Base-by-base conservation (phyloP, 2,113 vertebrate genomes). In the Nesogale talazaci region DNA sequence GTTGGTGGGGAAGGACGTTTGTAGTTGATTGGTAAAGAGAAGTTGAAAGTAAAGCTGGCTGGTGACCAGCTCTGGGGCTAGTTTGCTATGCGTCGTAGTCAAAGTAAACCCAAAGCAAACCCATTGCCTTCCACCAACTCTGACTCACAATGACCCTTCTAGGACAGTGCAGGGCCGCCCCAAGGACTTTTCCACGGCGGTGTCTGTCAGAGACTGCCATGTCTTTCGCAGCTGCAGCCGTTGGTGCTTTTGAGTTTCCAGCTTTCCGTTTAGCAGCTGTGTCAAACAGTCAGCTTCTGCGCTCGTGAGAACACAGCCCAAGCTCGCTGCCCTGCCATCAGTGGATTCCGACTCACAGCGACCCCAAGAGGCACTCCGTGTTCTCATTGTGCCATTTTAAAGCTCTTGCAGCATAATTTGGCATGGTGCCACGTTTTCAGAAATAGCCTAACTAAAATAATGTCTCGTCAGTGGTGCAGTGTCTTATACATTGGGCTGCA, bases 341-440 rank as follows among this genome's bases (percentile, higher is more conserved):
- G 59, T 61, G 17, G 59, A 61, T 61, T 61, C 59, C 22, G 59
- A 61, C 59, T 61, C 59, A 61, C 1, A 52, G 46, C 14, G 46
- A 52, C 46, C 46, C 46, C 25, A 65, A 65, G 9, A 25, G 63
- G 63, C 22, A 27, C 63, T n/a, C 4, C 31, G 42, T 89, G 5
- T 90, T 56, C 90, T 95, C 31, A 70, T 84, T 46, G 89, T 27
- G 34, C 87, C 16, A 81, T 75, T 70, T 87, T 78, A 80, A 93
- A 95, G 34, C 25, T 72, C 93, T 90, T 38, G 3, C 57, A 77
- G 61, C 52, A 38, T 72, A 70, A 76, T 88, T 83, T 57, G 86
- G n/a, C 80, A 91, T 61, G 89, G 42, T 77, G n/a, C n/a, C n/a
- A 86, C 0, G 7, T 84, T 88, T 94, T 92, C n/a, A 70, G 34